These are phyloP conservation scores for Natrix natrix DNA, from an alignment of 2,797 vertebrate genomes.

Conservation along the genomic window DNA sequence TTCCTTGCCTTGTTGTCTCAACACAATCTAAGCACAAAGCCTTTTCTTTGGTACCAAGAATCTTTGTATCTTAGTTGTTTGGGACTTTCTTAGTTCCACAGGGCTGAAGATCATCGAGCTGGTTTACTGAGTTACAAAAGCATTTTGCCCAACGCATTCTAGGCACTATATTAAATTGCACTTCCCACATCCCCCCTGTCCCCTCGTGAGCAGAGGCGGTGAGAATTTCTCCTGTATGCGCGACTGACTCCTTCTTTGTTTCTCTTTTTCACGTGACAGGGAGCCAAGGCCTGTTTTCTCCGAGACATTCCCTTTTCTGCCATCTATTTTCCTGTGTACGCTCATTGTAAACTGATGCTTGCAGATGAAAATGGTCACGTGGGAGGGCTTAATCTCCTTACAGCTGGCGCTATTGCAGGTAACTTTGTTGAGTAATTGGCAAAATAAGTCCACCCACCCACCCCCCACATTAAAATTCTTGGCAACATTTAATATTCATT, in stretches of 20 bases:
- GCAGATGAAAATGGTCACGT: conserved; percentile 85
- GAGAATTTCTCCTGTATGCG: conserved; percentile 42
- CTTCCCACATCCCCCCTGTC: neutral
- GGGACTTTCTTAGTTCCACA: neutral
- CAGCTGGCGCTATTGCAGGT: conserved; percentile 96
- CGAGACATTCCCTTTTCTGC: conserved; percentile 99
- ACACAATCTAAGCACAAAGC: neutral
- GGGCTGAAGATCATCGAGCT: neutral
- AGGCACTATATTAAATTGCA: neutral
- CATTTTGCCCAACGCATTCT: neutral
- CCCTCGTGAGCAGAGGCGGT: neutral
- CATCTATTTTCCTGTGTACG: conserved; percentile 97
- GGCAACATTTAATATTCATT: conserved; percentile 65
- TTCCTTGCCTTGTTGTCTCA: no score
- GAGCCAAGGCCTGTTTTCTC: conserved; percentile 98
- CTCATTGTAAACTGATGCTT: conserved; percentile 85
- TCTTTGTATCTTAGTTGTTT: neutral
- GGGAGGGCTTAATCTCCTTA: conserved; percentile 87
- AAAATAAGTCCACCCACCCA: conserved; percentile 30
- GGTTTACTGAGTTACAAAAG: neutral
- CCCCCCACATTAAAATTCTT: conserved; percentile 4
- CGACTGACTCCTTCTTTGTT: conserved; percentile 40
- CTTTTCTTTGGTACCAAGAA: neutral
- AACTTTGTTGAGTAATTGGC: conserved; percentile 61
- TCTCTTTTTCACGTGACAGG: conserved; percentile 74